These are phyloP conservation scores for Coregonus suidteri DNA, from an alignment of 2,797 vertebrate species.

Conservation along the genomic window DNA sequence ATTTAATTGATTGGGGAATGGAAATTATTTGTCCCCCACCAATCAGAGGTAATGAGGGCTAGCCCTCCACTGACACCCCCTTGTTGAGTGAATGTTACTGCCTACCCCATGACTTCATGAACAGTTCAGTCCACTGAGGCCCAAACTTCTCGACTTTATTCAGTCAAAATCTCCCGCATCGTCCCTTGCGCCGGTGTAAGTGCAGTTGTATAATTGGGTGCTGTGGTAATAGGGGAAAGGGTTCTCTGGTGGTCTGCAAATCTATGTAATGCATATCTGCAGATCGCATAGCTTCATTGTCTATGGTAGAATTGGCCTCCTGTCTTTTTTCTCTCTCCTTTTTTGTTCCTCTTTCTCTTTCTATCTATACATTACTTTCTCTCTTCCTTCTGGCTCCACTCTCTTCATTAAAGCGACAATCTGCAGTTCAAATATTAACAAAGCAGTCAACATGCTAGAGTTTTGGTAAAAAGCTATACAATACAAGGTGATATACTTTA, in stretches of 20 bases:
- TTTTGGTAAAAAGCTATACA: too few species aligned
- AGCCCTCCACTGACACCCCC: constrained; percentile 60
- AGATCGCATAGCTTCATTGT: neutral
- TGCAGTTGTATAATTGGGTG: neutral
- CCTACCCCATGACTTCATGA: too few species aligned
- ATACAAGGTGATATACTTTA: too few species aligned
- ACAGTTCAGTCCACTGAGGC: neutral
- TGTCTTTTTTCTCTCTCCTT: too few species aligned
- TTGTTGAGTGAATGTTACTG: neutral
- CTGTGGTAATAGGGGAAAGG: neutral
- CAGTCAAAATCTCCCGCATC: neutral
- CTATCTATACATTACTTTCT: neutral
- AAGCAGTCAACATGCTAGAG: too few species aligned
- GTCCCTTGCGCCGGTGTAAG: neutral
- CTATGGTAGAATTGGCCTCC: neutral
- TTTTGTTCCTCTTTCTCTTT: too few species aligned
- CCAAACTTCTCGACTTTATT: neutral
- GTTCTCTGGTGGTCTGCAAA: neutral
- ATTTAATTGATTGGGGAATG: constrained; percentile 69
- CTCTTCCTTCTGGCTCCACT: neutral
- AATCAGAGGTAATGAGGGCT: constrained; percentile 63
- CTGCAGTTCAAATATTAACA: too few species aligned
- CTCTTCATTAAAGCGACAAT: neutral
- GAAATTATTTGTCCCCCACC: constrained; percentile 66
- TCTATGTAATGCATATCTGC: neutral